A percentile compares a stretch with the other conserved stretches of the same genome.
Evolutionary conservation across 2,113 vertebrate species (phyloP).

Genomic region (Zeus faber): DNA sequence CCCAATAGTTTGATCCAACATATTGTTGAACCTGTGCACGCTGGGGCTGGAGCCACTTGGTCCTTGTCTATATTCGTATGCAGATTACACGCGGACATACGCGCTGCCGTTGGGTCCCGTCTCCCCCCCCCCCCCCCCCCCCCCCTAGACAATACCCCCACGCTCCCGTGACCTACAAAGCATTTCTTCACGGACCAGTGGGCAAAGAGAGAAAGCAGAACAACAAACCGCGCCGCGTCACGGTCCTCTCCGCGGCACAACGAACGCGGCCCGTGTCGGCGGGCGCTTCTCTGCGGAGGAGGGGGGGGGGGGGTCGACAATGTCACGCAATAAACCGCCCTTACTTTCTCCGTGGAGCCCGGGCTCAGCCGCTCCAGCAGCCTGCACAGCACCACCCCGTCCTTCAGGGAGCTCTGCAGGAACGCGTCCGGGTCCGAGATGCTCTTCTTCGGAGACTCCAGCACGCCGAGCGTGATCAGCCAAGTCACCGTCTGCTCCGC

Average conservation of each 20-base stretch:
- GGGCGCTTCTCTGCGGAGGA: constrained; percentile 8
- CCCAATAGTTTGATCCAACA: constrained; percentile 2
- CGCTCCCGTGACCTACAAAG: constrained; percentile 71
- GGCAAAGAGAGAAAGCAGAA: constrained; percentile 62
- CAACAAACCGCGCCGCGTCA: constrained; percentile 59
- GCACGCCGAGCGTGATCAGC: constrained; percentile 92
- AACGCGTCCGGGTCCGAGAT: constrained; percentile 92
- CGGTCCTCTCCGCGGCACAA: constrained; percentile 41
- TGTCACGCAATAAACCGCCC: too few species aligned
- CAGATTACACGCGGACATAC: constrained; percentile 32
- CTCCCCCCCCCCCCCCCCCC: too few species aligned
- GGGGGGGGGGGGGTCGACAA: constrained; percentile 11
- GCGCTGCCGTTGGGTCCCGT: constrained; percentile 28
- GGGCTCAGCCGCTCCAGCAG: constrained; percentile 93
- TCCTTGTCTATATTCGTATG: too few species aligned
- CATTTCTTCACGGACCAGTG: constrained; percentile 62
- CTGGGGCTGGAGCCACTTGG: background rate
- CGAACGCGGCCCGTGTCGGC: constrained; percentile 16
- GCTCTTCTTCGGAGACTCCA: constrained; percentile 95
- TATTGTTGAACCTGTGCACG: background rate
- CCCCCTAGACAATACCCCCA: constrained; percentile 60
- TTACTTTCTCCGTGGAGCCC: constrained; percentile 86
- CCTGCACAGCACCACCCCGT: constrained; percentile 90
- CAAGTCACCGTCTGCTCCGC: constrained; percentile 97
- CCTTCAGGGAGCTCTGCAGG: constrained; percentile 86